A percentile compares a stretch with the other conserved stretches of the same genome.
Evolutionary conservation across 1,140 invertebrate species (phyloP).

Genomic region (Papilio xuthus): DNA sequence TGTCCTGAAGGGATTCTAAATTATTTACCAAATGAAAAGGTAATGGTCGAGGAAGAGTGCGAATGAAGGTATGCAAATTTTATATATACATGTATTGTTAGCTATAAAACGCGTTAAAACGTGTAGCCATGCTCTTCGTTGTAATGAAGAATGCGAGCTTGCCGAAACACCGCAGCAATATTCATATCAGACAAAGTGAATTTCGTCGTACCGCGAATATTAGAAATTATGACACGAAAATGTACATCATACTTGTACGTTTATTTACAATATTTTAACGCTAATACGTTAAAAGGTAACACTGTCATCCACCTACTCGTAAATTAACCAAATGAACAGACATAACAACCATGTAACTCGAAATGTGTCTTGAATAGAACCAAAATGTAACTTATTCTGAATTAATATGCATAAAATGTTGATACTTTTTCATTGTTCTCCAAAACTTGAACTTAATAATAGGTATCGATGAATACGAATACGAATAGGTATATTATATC

Average conservation of each 20-base stretch:
- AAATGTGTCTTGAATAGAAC: background rate
- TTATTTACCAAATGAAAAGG: constrained; percentile 81
- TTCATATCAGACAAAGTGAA: constrained; percentile 53
- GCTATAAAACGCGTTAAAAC: constrained; percentile 61
- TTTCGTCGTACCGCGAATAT: constrained; percentile 61
- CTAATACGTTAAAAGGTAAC: constrained; percentile 12
- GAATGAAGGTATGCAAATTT: constrained; percentile 81
- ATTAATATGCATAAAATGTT: background rate
- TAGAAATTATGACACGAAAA: constrained; percentile 54
- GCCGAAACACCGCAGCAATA: constrained; percentile 52
- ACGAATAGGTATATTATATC: no score
- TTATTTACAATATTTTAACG: constrained; percentile 27
- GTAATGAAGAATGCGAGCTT: constrained; percentile 64
- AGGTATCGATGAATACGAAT: no score
- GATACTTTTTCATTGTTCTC: no score
- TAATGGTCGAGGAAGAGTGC: constrained; percentile 79
- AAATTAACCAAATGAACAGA: constrained; percentile 3
- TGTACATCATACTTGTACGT: constrained; percentile 39
- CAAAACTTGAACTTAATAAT: no score
- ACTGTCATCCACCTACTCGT: background rate
- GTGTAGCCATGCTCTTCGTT: constrained; percentile 45
- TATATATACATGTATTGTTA: constrained; percentile 74
- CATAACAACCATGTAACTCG: background rate
- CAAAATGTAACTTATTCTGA: background rate
- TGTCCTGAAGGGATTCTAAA: constrained; percentile 78